These are phyloP conservation scores for Mormyrus lacerda DNA, from an alignment of 2,113 vertebrate genomes.

Conservation along the genomic window DNA sequence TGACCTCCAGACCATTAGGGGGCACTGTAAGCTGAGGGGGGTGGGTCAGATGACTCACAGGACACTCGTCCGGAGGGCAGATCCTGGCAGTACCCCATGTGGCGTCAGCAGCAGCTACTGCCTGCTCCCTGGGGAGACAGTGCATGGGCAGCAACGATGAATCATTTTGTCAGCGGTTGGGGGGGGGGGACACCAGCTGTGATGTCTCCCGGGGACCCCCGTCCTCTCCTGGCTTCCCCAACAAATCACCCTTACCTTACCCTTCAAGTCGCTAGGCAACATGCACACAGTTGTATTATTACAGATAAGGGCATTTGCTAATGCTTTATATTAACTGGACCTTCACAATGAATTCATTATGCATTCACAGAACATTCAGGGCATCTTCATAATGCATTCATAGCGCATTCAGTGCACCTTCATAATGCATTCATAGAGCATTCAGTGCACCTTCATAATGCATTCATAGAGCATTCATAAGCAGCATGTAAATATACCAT, in stretches of 20 bases:
- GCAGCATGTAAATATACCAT: too few relatives aligned
- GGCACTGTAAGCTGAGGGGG: background rate
- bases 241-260: background rate
- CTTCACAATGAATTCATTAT: background rate
- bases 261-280: background rate
- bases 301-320: background rate
- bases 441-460: too few relatives aligned
- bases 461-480: too few relatives aligned
- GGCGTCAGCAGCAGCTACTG: background rate
- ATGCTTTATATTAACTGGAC: background rate
- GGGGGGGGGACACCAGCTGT: background rate
- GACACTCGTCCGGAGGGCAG: background rate
- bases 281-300: background rate
- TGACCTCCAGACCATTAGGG: background rate
- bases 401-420: background rate
- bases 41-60: background rate
- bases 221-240: background rate
- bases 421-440: too few relatives aligned
- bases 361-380: background rate
- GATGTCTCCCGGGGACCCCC: background rate
- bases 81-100: background rate
- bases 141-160: background rate
- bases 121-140: background rate
- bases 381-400: background rate
- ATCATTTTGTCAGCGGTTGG: background rate